Percentiles rank a stretch among this genome's conserved stretches.
Conservation (phyloP, 1,140 invertebrate genomes). For the Caenorhabditis latens region DNA sequence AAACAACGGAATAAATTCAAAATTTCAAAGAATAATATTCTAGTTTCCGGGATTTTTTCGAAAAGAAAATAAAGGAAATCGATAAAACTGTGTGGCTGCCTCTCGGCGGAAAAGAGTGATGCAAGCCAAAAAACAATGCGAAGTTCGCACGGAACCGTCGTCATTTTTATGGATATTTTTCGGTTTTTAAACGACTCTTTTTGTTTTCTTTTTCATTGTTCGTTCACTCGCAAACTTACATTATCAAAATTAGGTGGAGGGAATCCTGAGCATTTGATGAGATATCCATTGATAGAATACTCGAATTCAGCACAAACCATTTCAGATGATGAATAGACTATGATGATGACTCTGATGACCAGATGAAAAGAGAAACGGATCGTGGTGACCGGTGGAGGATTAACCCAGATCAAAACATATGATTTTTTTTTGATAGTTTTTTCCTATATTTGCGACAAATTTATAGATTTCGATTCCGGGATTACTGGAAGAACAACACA, state of each 20-base stretch:
- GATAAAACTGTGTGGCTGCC: conserved; percentile 10
- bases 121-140: conserved; percentile 21
- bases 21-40: not conserved
- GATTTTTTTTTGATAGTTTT: not conserved
- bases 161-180: conserved; percentile 45
- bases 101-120: conserved; percentile 33
- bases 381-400: not conserved
- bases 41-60: not conserved
- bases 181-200: not conserved
- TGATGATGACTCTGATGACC: not conserved
- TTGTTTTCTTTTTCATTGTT: not conserved
- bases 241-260: not conserved
- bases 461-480: too few species aligned
- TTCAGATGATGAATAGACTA: not conserved
- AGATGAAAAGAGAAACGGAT: not conserved
- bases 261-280: conserved; percentile 18
- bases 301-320: conserved; percentile 40
- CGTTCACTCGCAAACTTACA: not conserved
- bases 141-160: conserved; percentile 39
- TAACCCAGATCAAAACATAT: conserved; percentile 6
- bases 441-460: too few species aligned
- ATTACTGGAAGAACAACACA: too few species aligned
- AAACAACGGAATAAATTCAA: too few species aligned
- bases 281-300: conserved; percentile 45
- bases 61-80: conserved; percentile 1